Evolutionary conservation across 2,113 vertebrate genomes (phyloP).

Genomic region (Smithornis capensis): DNA sequence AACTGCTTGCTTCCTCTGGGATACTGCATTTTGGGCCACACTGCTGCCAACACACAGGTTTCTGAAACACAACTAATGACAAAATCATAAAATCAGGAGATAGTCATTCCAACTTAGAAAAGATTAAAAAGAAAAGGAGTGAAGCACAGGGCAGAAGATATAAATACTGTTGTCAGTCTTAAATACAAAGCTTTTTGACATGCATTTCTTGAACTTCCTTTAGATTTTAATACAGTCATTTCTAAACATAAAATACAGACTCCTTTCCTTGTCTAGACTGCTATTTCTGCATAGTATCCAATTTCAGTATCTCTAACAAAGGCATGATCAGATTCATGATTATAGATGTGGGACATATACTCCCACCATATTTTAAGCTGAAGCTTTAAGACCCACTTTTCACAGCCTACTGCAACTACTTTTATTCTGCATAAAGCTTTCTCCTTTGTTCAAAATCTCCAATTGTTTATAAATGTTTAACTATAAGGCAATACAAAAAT

Average conservation of each 20-base stretch:
- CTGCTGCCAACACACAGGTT: neutral
- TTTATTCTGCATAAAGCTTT: neutral
- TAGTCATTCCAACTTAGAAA: neutral
- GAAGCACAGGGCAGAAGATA: neutral
- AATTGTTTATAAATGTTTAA: slow-evolving; percentile 38
- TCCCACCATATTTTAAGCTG: neutral
- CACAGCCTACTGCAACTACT: neutral
- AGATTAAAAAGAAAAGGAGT: neutral
- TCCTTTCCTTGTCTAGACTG: neutral
- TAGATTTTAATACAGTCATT: neutral
- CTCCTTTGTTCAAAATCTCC: neutral
- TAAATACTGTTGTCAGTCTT: neutral
- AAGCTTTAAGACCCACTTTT: slow-evolving; percentile 7
- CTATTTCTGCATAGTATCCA: neutral
- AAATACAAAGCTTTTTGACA: neutral
- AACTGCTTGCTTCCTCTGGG: neutral
- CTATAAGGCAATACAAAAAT: neutral
- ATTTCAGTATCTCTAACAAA: slow-evolving; percentile 21
- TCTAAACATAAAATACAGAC: neutral
- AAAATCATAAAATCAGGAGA: neutral
- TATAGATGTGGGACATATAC: slow-evolving; percentile 22
- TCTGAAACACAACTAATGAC: neutral
- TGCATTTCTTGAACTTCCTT: neutral
- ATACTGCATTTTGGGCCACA: neutral
- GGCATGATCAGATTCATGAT: neutral